phyloP scores from a whole-genome alignment of 2,888 invertebrate genomes.

The Synanthedon andrenaeformis region DNA sequence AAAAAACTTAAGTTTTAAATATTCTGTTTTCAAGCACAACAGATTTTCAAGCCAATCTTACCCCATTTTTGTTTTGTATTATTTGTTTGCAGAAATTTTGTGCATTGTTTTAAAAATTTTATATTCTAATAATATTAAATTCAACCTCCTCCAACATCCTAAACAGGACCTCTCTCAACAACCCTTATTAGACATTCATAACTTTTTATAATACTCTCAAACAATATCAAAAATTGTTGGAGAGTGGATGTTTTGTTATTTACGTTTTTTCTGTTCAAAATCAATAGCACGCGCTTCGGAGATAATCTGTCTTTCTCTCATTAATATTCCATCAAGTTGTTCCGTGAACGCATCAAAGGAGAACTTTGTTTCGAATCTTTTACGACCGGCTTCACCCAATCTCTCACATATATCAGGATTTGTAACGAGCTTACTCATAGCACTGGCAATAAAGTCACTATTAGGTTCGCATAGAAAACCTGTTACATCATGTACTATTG shows the following conservation, averaged over 20 bases:
- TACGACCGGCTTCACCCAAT: slow-evolving; percentile 82
- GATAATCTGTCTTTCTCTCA: slow-evolving; percentile 51
- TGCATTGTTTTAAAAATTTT: no score
- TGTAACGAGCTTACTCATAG: slow-evolving; percentile 77
- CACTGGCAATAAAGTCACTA: slow-evolving; percentile 79
- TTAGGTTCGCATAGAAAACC: slow-evolving; percentile 83
- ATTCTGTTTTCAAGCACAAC: no score
- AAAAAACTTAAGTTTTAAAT: no score
- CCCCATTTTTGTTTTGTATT: no score
- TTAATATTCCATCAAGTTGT: slow-evolving; percentile 71
- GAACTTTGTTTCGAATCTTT: slow-evolving; percentile 82
- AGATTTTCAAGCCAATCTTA: no score
- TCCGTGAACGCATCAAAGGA: slow-evolving; percentile 85
- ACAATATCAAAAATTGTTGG: slow-evolving; percentile 62
- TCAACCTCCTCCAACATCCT: no score
- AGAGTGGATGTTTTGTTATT: slow-evolving; percentile 54
- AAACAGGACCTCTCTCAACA: no score
- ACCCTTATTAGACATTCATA: no score
- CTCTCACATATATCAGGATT: slow-evolving; percentile 71
- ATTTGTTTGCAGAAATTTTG: no score
- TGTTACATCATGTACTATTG: slow-evolving; percentile 82
- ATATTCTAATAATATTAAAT: no score
- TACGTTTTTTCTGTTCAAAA: slow-evolving; percentile 44
- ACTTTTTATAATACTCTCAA: slow-evolving; percentile 34
- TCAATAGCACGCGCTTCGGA: slow-evolving; percentile 53